Conservation (phyloP, 1,140 invertebrate genomes). For the Lordiphosa clarofinis region DNA sequence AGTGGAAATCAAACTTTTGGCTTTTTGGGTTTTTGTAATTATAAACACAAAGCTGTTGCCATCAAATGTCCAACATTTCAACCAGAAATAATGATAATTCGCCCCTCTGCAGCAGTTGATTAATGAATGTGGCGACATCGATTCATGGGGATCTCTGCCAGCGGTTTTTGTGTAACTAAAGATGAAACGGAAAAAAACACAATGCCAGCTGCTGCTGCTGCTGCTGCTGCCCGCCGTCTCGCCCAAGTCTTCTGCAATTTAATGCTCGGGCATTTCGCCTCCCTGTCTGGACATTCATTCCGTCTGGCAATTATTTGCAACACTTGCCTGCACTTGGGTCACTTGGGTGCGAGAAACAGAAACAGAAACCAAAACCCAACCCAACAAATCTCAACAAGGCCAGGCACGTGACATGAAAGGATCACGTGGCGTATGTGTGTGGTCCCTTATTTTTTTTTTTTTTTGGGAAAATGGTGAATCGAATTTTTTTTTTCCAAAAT, state of each 20-base stretch:
- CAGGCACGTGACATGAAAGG: slow-evolving; percentile 38
- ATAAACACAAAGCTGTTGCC: slow-evolving; percentile 50
- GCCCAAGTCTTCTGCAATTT: slow-evolving; percentile 34
- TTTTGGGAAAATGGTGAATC: too few relatives aligned
- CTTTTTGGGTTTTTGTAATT: slow-evolving; percentile 48
- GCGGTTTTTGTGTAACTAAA: slow-evolving; percentile 36
- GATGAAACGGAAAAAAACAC: slow-evolving; percentile 21
- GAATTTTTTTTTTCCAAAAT: too few relatives aligned
- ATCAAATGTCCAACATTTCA: slow-evolving; percentile 43
- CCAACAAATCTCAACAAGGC: slow-evolving; percentile 36
- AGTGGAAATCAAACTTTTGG: slow-evolving; percentile 42
- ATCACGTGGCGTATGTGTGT: slow-evolving; percentile 51
- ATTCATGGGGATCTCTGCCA: slow-evolving; percentile 18
- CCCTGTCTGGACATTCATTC: slow-evolving; percentile 39
- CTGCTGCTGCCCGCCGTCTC: neutral
- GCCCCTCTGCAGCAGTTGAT: slow-evolving; percentile 19
- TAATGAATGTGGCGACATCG: slow-evolving; percentile 53
- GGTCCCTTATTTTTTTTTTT: too few relatives aligned
- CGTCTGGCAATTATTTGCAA: slow-evolving; percentile 54
- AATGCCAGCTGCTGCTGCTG: slow-evolving; percentile 41
- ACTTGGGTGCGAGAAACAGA: neutral
- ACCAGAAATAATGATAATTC: slow-evolving; percentile 31
- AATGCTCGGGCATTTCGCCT: slow-evolving; percentile 35
- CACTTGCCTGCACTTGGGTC: slow-evolving; percentile 29
- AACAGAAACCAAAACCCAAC: slow-evolving; percentile 25